These are phyloP conservation scores for Halcyon chelicuti DNA, from an alignment of 2,797 vertebrate species.

Conservation along the genomic window DNA sequence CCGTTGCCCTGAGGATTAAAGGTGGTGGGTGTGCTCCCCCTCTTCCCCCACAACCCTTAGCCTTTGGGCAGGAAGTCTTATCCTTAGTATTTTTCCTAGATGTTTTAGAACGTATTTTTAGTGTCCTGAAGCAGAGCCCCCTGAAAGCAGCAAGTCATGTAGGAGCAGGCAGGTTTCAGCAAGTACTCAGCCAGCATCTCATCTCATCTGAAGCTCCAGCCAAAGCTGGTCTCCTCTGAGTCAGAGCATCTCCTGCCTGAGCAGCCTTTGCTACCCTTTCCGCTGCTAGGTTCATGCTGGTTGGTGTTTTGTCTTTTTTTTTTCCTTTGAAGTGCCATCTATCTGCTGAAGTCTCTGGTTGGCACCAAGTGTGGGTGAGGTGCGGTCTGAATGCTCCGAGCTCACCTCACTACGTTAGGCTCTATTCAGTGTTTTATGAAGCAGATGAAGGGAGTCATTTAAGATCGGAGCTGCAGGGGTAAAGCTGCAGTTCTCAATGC, in stretches of 20 bases:
- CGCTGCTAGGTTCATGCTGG: background rate
- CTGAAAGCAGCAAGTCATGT: background rate
- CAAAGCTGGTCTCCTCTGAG: background rate
- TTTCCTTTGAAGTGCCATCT: background rate
- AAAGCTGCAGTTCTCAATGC: background rate
- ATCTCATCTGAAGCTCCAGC: background rate
- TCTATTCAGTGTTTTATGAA: background rate
- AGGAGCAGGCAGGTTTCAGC: background rate
- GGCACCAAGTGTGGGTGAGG: background rate
- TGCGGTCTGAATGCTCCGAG: background rate
- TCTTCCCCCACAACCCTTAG: background rate
- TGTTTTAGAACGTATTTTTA: background rate
- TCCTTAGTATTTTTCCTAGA: background rate
- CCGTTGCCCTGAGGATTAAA: background rate
- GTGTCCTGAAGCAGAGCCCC: background rate
- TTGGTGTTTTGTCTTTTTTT: background rate
- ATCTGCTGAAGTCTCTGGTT: background rate
- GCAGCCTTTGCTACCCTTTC: background rate
- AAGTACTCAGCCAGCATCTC: background rate
- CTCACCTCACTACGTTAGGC: accelerated
- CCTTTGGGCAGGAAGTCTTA: background rate
- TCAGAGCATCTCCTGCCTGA: background rate
- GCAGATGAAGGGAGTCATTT: background rate
- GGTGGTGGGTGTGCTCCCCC: background rate
- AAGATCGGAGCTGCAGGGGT: background rate